These are phyloP conservation scores for Hypocryptadius cinnamomeus DNA, from an alignment of 2,113 vertebrate species.

Conservation along the genomic window DNA sequence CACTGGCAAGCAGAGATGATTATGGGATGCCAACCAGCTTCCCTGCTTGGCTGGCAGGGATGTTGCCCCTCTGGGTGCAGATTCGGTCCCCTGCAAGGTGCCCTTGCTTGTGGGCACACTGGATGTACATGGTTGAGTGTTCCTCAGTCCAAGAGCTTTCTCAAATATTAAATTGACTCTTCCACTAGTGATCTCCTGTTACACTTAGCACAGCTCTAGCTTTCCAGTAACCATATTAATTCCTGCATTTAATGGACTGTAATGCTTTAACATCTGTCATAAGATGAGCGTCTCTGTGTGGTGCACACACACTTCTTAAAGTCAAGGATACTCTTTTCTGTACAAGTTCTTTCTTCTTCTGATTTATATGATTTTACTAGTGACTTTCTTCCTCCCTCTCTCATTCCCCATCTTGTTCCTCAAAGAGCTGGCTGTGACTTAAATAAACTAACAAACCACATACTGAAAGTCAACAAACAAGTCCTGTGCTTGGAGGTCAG, in stretches of 20 bases:
- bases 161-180: background rate
- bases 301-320: background rate
- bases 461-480: background rate
- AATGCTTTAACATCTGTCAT: background rate
- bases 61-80: background rate
- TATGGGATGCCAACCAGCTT: background rate
- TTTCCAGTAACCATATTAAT: background rate
- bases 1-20: background rate
- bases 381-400: background rate
- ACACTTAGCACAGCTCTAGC: background rate
- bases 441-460: background rate
- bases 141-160: background rate
- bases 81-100: background rate
- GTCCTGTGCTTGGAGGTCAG: background rate
- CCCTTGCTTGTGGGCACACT: background rate
- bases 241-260: background rate
- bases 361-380: background rate
- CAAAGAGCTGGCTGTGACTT: background rate
- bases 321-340: background rate
- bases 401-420: background rate
- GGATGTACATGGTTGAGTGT: accelerated
- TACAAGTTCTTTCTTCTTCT: background rate
- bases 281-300: background rate
- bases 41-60: background rate
- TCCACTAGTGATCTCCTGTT: background rate